Conservation (phyloP, 2,113 vertebrate species). For the Pyxicephalus adspersus region DNA sequence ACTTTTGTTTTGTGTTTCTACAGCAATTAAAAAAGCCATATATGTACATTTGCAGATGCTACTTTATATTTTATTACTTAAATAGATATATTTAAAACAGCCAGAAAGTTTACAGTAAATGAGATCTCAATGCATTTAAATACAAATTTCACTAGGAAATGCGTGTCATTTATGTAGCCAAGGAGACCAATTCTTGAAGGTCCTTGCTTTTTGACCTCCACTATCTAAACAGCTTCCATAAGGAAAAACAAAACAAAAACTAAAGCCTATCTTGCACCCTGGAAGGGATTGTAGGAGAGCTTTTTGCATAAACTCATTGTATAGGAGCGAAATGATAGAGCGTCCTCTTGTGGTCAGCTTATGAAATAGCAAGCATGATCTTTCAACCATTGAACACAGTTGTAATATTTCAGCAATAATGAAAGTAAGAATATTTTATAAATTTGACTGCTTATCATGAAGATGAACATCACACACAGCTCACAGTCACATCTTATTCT, state of each 20-base stretch:
- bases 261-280: background rate
- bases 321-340: slow-evolving; percentile 1
- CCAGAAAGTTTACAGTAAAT: background rate
- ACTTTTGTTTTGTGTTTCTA: too few species aligned
- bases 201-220: background rate
- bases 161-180: background rate
- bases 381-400: background rate
- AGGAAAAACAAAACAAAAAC: background rate
- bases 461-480: slow-evolving; percentile 23
- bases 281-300: background rate
- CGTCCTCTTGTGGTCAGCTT: background rate
- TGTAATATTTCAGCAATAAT: background rate
- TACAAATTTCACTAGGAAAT: slow-evolving; percentile 25
- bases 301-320: background rate
- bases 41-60: too few species aligned
- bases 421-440: too few species aligned
- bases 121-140: background rate
- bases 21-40: too few species aligned
- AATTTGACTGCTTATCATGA: background rate
- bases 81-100: slow-evolving; percentile 1
- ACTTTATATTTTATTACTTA: background rate
- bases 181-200: slow-evolving; percentile 5
- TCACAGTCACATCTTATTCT: slow-evolving; percentile 27
- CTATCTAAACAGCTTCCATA: too few species aligned
- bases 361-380: too few species aligned